These are phyloP conservation scores for Vanacampus margaritifer DNA, from an alignment of 2,113 vertebrate species.

Conservation along the genomic window DNA sequence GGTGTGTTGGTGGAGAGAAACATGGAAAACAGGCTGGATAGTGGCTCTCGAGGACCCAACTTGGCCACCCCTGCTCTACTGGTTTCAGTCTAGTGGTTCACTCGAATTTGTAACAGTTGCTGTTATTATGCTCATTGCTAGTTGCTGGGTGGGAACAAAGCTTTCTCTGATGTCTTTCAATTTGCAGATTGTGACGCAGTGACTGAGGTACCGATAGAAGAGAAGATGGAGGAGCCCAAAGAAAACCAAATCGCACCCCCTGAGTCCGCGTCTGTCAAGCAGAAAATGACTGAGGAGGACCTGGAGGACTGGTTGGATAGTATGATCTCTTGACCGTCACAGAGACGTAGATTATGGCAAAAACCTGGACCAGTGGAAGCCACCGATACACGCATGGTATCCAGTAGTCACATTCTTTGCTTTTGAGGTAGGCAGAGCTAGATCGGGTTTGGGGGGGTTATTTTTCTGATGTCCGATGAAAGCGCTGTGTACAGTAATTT, in stretches of 20 bases:
- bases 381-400: not conserved
- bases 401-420: not conserved
- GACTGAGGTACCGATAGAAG: constrained; percentile 4
- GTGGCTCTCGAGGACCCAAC: no score
- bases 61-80: no score
- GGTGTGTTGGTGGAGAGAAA: no score
- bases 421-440: no score
- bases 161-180: not conserved
- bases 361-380: not conserved
- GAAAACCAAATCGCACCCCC: constrained; percentile 14
- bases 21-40: no score
- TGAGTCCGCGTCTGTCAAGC: constrained; percentile 26
- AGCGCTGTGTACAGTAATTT: no score
- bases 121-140: not conserved
- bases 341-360: not conserved
- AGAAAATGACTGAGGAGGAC: constrained; percentile 83
- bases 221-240: constrained; percentile 23
- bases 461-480: no score
- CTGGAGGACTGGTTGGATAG: constrained; percentile 97
- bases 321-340: constrained; percentile 82
- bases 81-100: not conserved
- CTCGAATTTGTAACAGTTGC: not conserved
- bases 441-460: no score
- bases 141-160: not conserved
- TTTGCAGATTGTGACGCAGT: constrained; percentile 32